These are phyloP conservation scores for Argentina silus DNA, from an alignment of 2,797 vertebrate genomes.

Conservation along the genomic window DNA sequence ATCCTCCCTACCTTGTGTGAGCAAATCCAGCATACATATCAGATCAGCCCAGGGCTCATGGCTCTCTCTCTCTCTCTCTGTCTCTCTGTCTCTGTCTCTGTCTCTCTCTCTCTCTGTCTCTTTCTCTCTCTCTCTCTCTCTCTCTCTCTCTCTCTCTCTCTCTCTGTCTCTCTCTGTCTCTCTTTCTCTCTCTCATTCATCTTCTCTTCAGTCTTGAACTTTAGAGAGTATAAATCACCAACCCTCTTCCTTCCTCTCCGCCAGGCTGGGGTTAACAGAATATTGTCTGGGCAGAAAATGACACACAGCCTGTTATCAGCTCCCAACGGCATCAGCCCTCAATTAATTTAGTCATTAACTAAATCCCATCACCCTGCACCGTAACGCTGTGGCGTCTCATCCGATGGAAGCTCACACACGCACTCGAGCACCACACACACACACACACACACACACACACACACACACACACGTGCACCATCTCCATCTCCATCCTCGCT, in stretches of 20 bases:
- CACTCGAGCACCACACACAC: neutral
- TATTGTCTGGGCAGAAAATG: neutral
- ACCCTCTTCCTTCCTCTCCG: neutral
- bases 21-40: neutral
- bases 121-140: constrained; percentile 9
- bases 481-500: constrained; percentile 31
- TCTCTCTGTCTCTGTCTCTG: neutral
- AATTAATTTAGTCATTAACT: constrained; percentile 71
- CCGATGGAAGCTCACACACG: constrained; percentile 34
- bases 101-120: constrained; percentile 18
- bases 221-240: neutral
- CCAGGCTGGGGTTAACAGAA: no score
- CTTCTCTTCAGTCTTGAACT: constrained; percentile 2
- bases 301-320: constrained; percentile 50
- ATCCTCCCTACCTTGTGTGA: neutral
- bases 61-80: neutral
- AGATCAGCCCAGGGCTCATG: neutral
- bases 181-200: constrained; percentile 36
- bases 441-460: constrained; percentile 10
- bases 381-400: constrained; percentile 37
- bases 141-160: neutral
- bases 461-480: constrained; percentile 6
- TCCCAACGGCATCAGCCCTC: constrained; percentile 51
- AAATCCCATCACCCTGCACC: constrained; percentile 60
- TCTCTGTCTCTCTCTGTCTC: constrained; percentile 18